A percentile compares a stretch with the other conserved stretches of the same genome.
Conservation (phyloP, 2,888 invertebrate species). For the Macrostomum cliftonense region DNA sequence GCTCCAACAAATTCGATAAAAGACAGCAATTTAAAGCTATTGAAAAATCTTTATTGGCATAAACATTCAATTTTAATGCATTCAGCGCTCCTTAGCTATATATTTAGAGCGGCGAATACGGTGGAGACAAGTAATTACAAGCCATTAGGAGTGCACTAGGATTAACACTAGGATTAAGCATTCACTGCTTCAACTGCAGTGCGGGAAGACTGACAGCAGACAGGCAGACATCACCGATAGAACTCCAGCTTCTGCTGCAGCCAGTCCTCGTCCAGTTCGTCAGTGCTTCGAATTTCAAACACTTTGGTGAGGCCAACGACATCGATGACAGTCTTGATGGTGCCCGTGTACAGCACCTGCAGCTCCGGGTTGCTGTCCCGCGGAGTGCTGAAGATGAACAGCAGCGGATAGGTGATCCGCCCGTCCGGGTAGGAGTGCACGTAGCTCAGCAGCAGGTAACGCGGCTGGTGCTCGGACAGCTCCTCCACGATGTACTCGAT, state of each 20-base stretch:
- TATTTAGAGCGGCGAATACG: too few relatives aligned
- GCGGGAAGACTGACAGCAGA: too few relatives aligned
- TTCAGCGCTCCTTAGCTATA: too few relatives aligned
- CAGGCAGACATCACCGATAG: slow-evolving; percentile 16
- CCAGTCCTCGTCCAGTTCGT: slow-evolving; percentile 81
- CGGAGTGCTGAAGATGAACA: slow-evolving; percentile 74
- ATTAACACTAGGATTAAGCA: too few relatives aligned
- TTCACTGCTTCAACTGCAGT: too few relatives aligned
- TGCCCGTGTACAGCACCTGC: slow-evolving; percentile 81
- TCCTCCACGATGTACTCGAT: slow-evolving; percentile 65
- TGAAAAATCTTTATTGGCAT: too few relatives aligned
- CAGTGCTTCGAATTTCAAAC: slow-evolving; percentile 67
- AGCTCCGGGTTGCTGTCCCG: slow-evolving; percentile 60
- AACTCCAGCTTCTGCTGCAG: slow-evolving; percentile 51
- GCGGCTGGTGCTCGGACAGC: slow-evolving; percentile 69
- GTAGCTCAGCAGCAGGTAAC: slow-evolving; percentile 60
- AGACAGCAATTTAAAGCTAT: too few relatives aligned
- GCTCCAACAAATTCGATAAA: too few relatives aligned
- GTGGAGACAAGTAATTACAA: too few relatives aligned
- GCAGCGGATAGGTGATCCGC: slow-evolving; percentile 69
- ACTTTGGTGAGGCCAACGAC: slow-evolving; percentile 59
- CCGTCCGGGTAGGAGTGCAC: slow-evolving; percentile 60
- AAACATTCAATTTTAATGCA: too few relatives aligned
- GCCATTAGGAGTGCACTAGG: too few relatives aligned
- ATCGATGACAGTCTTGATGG: slow-evolving; percentile 62